Base-by-base conservation (phyloP, 2,113 vertebrate genomes). In the Jaculus jaculus region DNA sequence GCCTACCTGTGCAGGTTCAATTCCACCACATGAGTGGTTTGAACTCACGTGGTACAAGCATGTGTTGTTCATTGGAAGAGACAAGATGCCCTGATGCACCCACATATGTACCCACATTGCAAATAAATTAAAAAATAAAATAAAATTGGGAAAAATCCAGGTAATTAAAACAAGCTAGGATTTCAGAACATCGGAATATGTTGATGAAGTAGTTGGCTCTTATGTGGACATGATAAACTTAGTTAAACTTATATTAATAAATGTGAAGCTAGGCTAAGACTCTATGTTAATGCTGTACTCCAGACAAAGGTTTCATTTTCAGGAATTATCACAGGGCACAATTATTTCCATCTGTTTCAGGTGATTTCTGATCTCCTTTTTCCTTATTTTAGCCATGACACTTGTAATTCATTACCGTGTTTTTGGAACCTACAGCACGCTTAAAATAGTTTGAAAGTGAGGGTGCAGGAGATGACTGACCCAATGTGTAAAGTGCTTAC, bases 361-460 rank as follows among this genome's bases (percentile, higher is more conserved):
- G 21, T 51, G 21, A 13, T 68, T 34, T 92, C 42, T 93, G 34
- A 61, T 10, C 3, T 77, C 28, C 69, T 86, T 71, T 65, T 23
- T 71, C 39, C 82, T 92, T 83, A 72, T 66, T 93, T 92, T 94
- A 93, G 47, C 11, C n/a, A 30, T 63, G 51, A 77, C n/a, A 32
- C 13, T 79, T 87, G 66, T 5, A 28, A 68, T n/a, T 84, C 69
- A 34, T 3, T 30, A 47, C 7, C 54, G 80, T 72, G 20, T 72
- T 75, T 92, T 77, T 23, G 1, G 12, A 90, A 87, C 65, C 30
- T 77, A 75, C 42, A 51, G 11, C 5, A 30, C 58, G 34, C 71
- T 91, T 24, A 74, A n/a, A 89, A 12, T 12, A 54, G 54, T 54
- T 54, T 54, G 54, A 54, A 54, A 54, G 54, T 54, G 2, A 3